Percentiles rank a stretch among this genome's conserved stretches.
Conservation (phyloP, 2,797 vertebrate genomes). For the Myoxocephalus aenaeus region DNA sequence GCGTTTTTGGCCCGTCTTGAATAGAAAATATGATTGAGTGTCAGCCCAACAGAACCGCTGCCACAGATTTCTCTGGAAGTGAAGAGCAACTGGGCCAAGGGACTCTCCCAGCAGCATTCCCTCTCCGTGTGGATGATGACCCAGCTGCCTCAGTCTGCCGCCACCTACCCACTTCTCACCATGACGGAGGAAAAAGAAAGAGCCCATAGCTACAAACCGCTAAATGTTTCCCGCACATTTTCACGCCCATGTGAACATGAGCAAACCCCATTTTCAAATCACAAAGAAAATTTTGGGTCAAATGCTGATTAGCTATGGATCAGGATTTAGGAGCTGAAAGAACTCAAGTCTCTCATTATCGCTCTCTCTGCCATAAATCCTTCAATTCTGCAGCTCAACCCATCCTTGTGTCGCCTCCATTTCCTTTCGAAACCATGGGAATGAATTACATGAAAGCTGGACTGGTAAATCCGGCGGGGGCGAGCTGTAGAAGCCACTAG, state of each 20-base stretch:
- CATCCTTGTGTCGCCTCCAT: constrained; percentile 48
- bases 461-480: constrained; percentile 49
- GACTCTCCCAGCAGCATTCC: constrained; percentile 47
- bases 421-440: constrained; percentile 50
- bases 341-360: constrained; percentile 41
- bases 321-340: constrained; percentile 52
- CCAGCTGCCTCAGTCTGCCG: constrained; percentile 44
- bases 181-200: constrained; percentile 1
- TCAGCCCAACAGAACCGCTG: constrained; percentile 15
- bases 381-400: constrained; percentile 52
- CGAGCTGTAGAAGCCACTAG: constrained; percentile 46
- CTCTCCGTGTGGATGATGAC: constrained; percentile 48
- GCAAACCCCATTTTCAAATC: constrained; percentile 33
- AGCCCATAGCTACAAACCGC: constrained; percentile 9
- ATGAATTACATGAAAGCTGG: constrained; percentile 61
- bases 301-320: constrained; percentile 65
- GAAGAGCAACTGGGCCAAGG: constrained; percentile 39
- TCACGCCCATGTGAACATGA: constrained; percentile 47
- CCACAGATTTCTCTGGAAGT: constrained; percentile 33
- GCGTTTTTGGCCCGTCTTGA: constrained; percentile 10
- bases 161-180: constrained; percentile 47
- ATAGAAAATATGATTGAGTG: constrained; percentile 20
- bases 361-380: constrained; percentile 44
- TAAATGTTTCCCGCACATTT: constrained; percentile 37
- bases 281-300: constrained; percentile 57